phyloP scores from a whole-genome alignment of 1,140 invertebrate species.

The Chrysomallon squamiferum region DNA sequence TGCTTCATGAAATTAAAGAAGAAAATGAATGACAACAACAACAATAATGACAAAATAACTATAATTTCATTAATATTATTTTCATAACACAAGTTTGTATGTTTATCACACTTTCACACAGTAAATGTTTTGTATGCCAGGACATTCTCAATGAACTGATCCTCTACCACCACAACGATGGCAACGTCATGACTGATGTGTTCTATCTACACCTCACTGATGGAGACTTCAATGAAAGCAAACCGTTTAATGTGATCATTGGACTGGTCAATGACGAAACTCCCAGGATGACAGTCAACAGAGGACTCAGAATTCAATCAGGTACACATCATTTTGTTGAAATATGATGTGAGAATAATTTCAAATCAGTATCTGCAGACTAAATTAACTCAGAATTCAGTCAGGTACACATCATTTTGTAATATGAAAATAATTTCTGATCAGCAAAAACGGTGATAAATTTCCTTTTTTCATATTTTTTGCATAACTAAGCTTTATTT shows the following conservation, averaged over 20 bases:
- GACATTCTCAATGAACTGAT: conserved; percentile 54
- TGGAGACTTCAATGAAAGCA: conserved; percentile 53
- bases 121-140: conserved; percentile 30
- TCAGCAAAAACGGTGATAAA: too few relatives aligned
- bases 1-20: too few relatives aligned
- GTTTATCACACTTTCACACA: too few relatives aligned
- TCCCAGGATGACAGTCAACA: conserved; percentile 60
- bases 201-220: conserved; percentile 58
- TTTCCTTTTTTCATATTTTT: too few relatives aligned
- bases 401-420: neutral
- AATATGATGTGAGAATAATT: neutral
- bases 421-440: neutral
- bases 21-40: too few relatives aligned
- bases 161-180: conserved; percentile 61
- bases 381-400: neutral
- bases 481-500: too few relatives aligned
- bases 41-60: too few relatives aligned
- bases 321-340: too few relatives aligned
- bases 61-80: too few relatives aligned
- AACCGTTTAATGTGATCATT: conserved; percentile 55
- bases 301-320: conserved; percentile 55
- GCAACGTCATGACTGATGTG: conserved; percentile 54
- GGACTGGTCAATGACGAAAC: conserved; percentile 63
- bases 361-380: too few relatives aligned
- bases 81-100: too few relatives aligned